Base-by-base conservation (phyloP, 2,888 invertebrate genomes). In the Philopedon plagiatum region DNA sequence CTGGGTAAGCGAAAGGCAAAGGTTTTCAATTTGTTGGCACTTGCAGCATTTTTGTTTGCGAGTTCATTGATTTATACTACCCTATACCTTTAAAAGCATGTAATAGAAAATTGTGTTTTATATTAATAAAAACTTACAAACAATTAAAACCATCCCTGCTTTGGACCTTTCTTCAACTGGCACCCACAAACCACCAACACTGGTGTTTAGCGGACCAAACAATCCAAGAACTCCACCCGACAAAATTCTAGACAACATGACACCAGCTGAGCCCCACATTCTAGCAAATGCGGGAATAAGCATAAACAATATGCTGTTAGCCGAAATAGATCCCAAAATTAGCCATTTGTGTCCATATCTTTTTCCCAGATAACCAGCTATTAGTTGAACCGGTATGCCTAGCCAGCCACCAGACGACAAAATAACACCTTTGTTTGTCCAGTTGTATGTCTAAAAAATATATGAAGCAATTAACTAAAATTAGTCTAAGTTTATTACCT, bases 351-450 rank as follows among this genome's bases (percentile, higher is more conserved):
- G 93, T 0, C 96, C 96, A 82, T 91, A 91, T 3, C 87, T 87
- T 78, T 91, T 91, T 0, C 94, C 93, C 57, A 96, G 82, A 74
- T 91, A 87, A 0, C 93, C 92, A 0, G 90, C 90, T 0, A 91
- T 91, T 1, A 94, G 84, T 84, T 94, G 94, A 19, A 92, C 90
- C 4, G 91, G 77, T 0, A 93, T 88, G 81, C 94, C 94, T 1
- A 94, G 94, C 93, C 93, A n/a, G 92, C 83, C 93, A 84, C 94
- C 94, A 0, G 94, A 91, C 7, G 93, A 93, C 5, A 93, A 84
- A 37, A 94, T 88, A 64, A 90, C 79, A 11, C 56, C 49, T 9
- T 69, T 61, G 34, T 73, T 64, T 4, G 37, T 13, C 75, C 75
- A 75, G 15, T 62, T 9, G 46, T 75, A 75, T 4, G 21, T 26